Base-by-base conservation (phyloP, 1,140 invertebrate genomes). In the Tetramorium parvispinum region DNA sequence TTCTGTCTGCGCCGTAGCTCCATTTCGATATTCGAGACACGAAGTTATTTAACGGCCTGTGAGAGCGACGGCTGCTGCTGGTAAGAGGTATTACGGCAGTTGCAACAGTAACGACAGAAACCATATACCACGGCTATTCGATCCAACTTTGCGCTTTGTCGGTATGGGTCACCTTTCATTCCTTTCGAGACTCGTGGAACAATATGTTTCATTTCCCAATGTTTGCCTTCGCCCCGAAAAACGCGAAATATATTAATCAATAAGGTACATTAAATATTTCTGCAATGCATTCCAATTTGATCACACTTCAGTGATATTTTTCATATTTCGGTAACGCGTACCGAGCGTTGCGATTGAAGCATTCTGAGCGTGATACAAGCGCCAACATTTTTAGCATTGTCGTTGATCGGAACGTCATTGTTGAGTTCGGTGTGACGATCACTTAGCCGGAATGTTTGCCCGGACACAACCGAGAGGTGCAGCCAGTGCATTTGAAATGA, bases 401-500 rank as follows among this genome's bases (percentile, higher is more conserved):
- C 24, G 6, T 1, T 53, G 75, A 86, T 88, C 83, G 76, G 57
- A 57, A 78, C 32, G 40, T 82, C 53, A 73, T 77, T 85, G 82
- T 71, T 18, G 79, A 57, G 8, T 61, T 32, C 49, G 40, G 21
- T 43, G 70, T 43, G 57, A 87, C 68, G 78, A 73, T n/a, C 59
- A 61, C 49, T 87, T 87, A 66, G 75, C 70, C 61, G 79, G 43
- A 76, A 87, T 85, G 61, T 85, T 83, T 78, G 68, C 68, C 53
- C 66, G 75, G 71, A 83, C 49, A 61, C 63, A 61, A 73, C 21
- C 63, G 43, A 66, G 32, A 24, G 70, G 37, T 57, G 37, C 51
- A 43, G 6, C 78, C 73, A 66, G 46, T 79, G 86, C 88, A 68
- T 85, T 88, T 85, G 59, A 87, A 87, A 88, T 86, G 88, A 89